phyloP scores from a whole-genome alignment of 2,888 invertebrate species.

The Hemaris fuciformis region DNA sequence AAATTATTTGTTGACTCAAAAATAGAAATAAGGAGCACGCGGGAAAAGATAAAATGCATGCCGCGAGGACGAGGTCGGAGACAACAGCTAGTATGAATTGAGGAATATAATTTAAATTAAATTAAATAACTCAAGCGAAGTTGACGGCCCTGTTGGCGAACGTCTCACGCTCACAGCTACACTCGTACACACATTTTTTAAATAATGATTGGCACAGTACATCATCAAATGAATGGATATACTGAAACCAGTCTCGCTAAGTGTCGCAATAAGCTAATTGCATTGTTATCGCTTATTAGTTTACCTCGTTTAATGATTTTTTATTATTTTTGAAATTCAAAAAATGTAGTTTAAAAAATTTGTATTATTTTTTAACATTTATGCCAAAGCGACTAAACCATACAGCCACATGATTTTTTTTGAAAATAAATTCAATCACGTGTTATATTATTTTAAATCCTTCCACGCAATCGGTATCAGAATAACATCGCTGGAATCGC shows the following conservation, averaged over 20 bases:
- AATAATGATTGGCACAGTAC: constrained; percentile 62
- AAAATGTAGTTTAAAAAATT: not conserved
- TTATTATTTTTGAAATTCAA: not conserved
- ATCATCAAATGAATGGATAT: constrained; percentile 20
- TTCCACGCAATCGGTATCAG: not conserved
- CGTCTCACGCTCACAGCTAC: constrained; percentile 34
- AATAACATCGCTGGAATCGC: not conserved
- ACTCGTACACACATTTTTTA: constrained; percentile 52
- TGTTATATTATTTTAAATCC: not conserved
- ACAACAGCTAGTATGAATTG: not conserved
- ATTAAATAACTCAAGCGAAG: not conserved
- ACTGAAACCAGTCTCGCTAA: constrained; percentile 15
- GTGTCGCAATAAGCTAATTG: constrained; percentile 22
- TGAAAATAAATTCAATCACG: not conserved
- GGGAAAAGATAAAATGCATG: too few relatives aligned
- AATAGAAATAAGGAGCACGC: too few relatives aligned
- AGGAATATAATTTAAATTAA: not conserved
- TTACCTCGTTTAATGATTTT: constrained; percentile 16
- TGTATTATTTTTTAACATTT: not conserved
- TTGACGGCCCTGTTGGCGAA: constrained; percentile 43
- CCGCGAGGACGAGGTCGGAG: too few relatives aligned
- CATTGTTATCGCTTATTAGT: constrained; percentile 18
- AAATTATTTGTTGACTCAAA: too few relatives aligned
- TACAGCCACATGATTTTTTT: not conserved
- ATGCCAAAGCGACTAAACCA: not conserved